phyloP scores from a whole-genome alignment of 2,113 vertebrate species.

The Phyllostomus hastatus region DNA sequence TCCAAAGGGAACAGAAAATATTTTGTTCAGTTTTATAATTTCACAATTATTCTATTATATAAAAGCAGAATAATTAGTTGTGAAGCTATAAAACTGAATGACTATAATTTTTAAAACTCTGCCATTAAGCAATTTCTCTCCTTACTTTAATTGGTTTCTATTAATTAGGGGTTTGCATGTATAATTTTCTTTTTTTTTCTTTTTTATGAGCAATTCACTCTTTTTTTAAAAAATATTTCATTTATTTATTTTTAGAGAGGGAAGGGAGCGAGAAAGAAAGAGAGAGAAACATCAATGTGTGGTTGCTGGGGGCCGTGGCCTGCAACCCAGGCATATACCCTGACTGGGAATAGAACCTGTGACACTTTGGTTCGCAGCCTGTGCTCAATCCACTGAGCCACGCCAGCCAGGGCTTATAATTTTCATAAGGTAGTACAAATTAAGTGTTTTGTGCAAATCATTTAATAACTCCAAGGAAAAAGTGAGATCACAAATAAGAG shows the following conservation, averaged over 20 bases:
- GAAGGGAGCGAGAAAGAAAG: no score
- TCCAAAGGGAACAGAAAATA: slow-evolving; percentile 29
- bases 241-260: no score
- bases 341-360: no score
- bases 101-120: slow-evolving; percentile 42
- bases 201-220: no score
- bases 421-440: slow-evolving; percentile 25
- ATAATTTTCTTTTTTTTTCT: slow-evolving; percentile 30
- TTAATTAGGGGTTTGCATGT: slow-evolving; percentile 17
- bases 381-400: no score
- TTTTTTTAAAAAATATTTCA: no score
- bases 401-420: background rate
- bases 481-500: slow-evolving; percentile 2
- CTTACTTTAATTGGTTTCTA: slow-evolving; percentile 43
- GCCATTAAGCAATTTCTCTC: slow-evolving; percentile 33
- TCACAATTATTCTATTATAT: slow-evolving; percentile 32
- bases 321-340: no score
- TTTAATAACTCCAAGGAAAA: background rate
- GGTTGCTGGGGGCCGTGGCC: no score
- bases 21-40: slow-evolving; percentile 39
- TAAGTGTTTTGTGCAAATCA: slow-evolving; percentile 1
- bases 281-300: no score
- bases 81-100: slow-evolving; percentile 45
- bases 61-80: slow-evolving; percentile 49
- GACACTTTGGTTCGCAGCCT: no score